Base-by-base conservation (phyloP, 1,140 invertebrate species). In the Rhyacophila brunnea region DNA sequence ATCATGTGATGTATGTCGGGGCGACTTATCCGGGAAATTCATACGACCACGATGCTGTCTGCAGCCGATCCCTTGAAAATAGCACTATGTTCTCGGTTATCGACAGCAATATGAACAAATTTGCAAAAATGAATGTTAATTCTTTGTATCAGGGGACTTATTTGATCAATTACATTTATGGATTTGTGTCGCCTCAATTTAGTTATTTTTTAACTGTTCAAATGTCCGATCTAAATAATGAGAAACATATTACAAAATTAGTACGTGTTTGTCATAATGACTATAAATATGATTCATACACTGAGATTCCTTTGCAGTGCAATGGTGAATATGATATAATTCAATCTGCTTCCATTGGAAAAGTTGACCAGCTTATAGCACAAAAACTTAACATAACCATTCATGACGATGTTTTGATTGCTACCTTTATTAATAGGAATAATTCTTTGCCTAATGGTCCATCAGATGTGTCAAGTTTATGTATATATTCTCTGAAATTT, bases 201-300 rank as follows among this genome's bases (percentile, higher is more conserved):
- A 96, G 93, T 63, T 99, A 99, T 75, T 97, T 98, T 74, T 78
- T 98, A 15, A 96, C 95, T 0, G 94, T 94, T 0, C 97, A 99
- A 76, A 87, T 95, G 77, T 86, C 88, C 65, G 84, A 85, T 60
- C 88, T 86, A 9, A 85, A 85, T 43, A 85, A 86, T 5, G 81
- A 82, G 40, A 81, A 83, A 0, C 97, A 90, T 71, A 92, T 96
- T 62, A 96, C 94, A 15, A 98, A 97, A 74, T 77, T 99, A 63
- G 92, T 98, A 9, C 82, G 97, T 18, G 91, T 99, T 10, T 99
- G 97, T 72, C 93, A 97, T 67, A 91, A 96, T 69, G 97, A 99
- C 72, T 85, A 90, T 59, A 90, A 95, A 71, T 99, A 96, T 77
- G 96, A 96, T 74, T 99, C 96, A 0, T 99, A 99, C 74, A 96